These are phyloP conservation scores for Cebidichthys violaceus DNA, from an alignment of 2,113 vertebrate species.

Conservation along the genomic window DNA sequence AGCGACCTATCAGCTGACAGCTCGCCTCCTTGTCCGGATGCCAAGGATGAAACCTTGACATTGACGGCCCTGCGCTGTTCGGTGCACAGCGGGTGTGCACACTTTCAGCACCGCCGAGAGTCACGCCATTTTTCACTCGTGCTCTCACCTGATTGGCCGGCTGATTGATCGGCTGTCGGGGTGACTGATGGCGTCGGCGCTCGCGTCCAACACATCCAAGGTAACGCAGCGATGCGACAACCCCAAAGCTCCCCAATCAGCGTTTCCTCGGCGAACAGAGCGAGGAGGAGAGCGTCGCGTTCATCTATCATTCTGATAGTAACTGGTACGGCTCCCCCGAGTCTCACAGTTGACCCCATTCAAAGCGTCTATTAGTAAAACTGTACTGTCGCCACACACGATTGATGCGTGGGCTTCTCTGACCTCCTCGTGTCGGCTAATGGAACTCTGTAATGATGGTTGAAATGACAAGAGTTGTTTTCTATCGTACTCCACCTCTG, in stretches of 20 bases:
- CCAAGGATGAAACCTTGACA: slow-evolving; percentile 19
- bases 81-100: slow-evolving; percentile 21
- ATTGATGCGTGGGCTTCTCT: slow-evolving; percentile 25
- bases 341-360: slow-evolving; percentile 55
- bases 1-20: background rate
- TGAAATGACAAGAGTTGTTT: slow-evolving; percentile 10
- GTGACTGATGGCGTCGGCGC: slow-evolving; percentile 65
- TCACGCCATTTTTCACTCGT: slow-evolving; percentile 22
- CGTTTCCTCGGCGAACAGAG: slow-evolving; percentile 50
- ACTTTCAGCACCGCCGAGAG: slow-evolving; percentile 8
- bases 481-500: background rate
- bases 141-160: slow-evolving; percentile 57
- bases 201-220: slow-evolving; percentile 41
- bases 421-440: slow-evolving; percentile 38
- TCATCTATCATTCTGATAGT: slow-evolving; percentile 64
- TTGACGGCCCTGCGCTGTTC: slow-evolving; percentile 21
- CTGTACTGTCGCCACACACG: background rate
- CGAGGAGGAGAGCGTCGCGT: slow-evolving; percentile 4
- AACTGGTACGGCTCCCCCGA: slow-evolving; percentile 49
- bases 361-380: slow-evolving; percentile 47
- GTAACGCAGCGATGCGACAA: slow-evolving; percentile 45
- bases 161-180: slow-evolving; percentile 67
- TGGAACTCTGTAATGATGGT: slow-evolving; percentile 5
- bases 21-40: background rate
- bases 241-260: slow-evolving; percentile 65